Base-by-base conservation (phyloP, 1,140 invertebrate species). In the Venturia canescens region DNA sequence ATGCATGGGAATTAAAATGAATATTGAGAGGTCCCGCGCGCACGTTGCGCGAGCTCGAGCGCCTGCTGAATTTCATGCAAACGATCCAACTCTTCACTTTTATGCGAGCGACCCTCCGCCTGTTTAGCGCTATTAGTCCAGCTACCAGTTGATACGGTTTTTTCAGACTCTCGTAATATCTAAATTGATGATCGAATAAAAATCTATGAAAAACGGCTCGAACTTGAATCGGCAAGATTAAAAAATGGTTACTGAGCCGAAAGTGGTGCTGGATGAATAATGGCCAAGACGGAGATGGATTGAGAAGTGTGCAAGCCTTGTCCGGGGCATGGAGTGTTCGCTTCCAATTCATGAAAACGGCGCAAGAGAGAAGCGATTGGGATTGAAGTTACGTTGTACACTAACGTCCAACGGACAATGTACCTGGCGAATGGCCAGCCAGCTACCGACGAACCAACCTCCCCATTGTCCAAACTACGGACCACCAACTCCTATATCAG, bases 371-470 rank as follows among this genome's bases (percentile, higher is more conserved):
- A 16, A 31, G 69, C 63, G 27, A 18, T 53, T 21, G 53, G 48
- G 71, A 70, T 21, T 74, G 74, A 83, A 86, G 84, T 86, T 85
- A 67, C 81, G 79, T 79, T 78, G 82, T 83, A 86, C 83, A 57
- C 76, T 75, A 80, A 72, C 78, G 80, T 86, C 83, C 81, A 81
- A 79, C 57, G 86, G 83, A 87, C 86, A 87, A 87, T 87, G 83
- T 83, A 84, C 80, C 81, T 87, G 86, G 86, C 86, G 71, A 18
- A 27, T 60, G 21, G 86, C 86, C 86, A 87, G 80, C 81, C 66
- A 50, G 78, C 44, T 83, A 85, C 84, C 80, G 84, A 79, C 80
- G 82, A 81, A 87, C 86, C 86, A 86, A 86, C 85, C 83, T 82
- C 74, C 57, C 84, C 75, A 86, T 87, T 87, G 86, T 87, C 82